Evolutionary conservation across 2,888 invertebrate species (phyloP), one percentile per base, ranked within the genome.

Genomic region (Cerceris ruficornis): DNA sequence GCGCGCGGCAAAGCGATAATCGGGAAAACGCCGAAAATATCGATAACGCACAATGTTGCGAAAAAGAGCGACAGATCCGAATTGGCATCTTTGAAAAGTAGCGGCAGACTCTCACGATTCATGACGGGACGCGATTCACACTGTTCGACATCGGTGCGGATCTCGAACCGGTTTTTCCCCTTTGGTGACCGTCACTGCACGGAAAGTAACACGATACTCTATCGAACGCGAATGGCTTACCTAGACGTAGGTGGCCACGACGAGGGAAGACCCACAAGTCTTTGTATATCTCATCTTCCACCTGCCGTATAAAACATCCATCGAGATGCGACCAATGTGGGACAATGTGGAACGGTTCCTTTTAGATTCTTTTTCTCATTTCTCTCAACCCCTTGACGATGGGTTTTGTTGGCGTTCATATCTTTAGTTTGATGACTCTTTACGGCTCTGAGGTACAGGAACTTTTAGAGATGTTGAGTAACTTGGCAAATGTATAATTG

Each of bases 11-110:
- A 91, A 0, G 96, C 95, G 13, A 97, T 94, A 1, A 97, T 95
- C 0, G 97, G 97, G 89, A 97, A 97, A 0, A 97, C 96, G 55
- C 97, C 97, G 88, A 97, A 97, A 59, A 97, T 94, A 90, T 97
- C 97, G 15, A 97, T 94, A 41, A 97, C 95, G 91, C 97, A 97
- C 54, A 97, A 93, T 13, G 95, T 93, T 0, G 96, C 95, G 89
- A 96, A 95, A 60, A 96, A 90, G 4, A 96, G 93, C 46, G 96
- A 95, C 6, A 97, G 93, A 0, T 95, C 95, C n/a, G 90, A 82
- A 74, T 81, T 88, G 2, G 69, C 59, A 28, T 86, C 71, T 65
- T 86, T 88, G 43, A 69, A 75, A 28, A 91, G 69, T 46, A 91
- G 82, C 5, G 91, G 88, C 41, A 85, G 83, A 58, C 79, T 85